Base-by-base conservation (phyloP, 1,140 invertebrate genomes). In the Caenorhabditis remanei region DNA sequence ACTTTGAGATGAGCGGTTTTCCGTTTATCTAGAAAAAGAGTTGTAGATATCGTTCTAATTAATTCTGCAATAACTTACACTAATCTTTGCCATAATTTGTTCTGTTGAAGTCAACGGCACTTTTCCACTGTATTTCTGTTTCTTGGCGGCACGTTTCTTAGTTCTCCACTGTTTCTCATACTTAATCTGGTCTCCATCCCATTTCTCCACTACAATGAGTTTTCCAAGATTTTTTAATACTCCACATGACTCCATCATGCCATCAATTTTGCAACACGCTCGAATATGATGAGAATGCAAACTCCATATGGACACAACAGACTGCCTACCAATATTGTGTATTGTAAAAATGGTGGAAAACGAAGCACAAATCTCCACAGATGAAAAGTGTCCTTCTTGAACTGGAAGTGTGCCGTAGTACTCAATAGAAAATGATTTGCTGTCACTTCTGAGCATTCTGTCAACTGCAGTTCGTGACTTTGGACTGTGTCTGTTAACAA, bases 241-340 rank as follows among this genome's bases (percentile, higher is more conserved):
- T 46, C 67, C 67, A 48, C 67, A 75, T 4, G 67, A 46, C 6
- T 75, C 43, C 41, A 75, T 6, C 9, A 46, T 1, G 16, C 13
- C 67, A 32, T 75, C 67, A n/a, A 75, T 75, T 19, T 19, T 48
- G 13, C 67, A 75, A 0, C 19, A 21, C 4, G 41, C 40, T 5
- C 67, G 41, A 21, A 75, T 75, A 32, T 75, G 67, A n/a, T 75
- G 67, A 75, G 67, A 6, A 32, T 75, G 67, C 21, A 75, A 16
- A n/a, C n/a, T 75, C 67, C 67, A 75, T 11, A 75, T 41, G n/a
- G 67, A 75, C 9, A 46, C 41, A 5, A 75, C 41, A 4, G 67
- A 75, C 11, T 75, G 46, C 9, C 19, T 75, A 9, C n/a, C 41
- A 2, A n/a, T 5, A n/a, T n/a, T 46, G 9, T 75, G 67, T 19